A percentile compares a stretch with the other conserved stretches of the same genome.
These are phyloP conservation scores for Zapornia atra DNA, from an alignment of 2,113 vertebrate genomes.

Conservation along the genomic window DNA sequence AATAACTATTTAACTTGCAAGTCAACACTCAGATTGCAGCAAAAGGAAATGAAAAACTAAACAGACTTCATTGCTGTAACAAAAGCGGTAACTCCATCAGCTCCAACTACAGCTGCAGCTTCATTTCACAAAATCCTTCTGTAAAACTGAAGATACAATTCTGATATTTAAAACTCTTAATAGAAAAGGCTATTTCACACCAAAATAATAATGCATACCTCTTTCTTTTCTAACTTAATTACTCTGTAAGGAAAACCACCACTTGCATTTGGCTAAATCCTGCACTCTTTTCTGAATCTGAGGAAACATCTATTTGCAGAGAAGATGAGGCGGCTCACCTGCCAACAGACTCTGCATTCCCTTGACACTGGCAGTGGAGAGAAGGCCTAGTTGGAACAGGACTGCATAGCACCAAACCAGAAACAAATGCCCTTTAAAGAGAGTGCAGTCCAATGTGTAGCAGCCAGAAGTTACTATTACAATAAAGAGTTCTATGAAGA, in stretches of 20 bases:
- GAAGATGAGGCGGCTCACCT: background rate
- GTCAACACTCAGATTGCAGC: slow-evolving; percentile 33
- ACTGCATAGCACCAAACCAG: background rate
- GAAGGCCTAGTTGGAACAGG: background rate
- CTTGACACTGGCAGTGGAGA: background rate
- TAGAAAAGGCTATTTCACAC: background rate
- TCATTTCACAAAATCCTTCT: slow-evolving; percentile 1
- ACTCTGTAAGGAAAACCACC: background rate
- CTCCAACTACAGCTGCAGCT: background rate
- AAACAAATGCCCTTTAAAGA: background rate
- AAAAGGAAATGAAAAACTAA: slow-evolving; percentile 51
- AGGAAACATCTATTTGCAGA: background rate
- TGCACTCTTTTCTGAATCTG: background rate
- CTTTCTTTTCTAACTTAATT: background rate
- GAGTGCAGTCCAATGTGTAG: background rate
- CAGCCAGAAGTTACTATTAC: background rate
- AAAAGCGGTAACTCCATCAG: background rate
- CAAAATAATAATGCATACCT: background rate
- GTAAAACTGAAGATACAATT: background rate
- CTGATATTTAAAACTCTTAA: background rate
- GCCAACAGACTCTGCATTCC: background rate
- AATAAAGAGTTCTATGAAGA: background rate
- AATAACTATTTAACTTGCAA: slow-evolving; percentile 69
- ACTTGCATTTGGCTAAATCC: background rate
- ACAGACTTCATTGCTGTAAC: slow-evolving; percentile 17